Base-by-base conservation (phyloP, 2,888 invertebrate genomes). In the Horisme vitalbata region DNA sequence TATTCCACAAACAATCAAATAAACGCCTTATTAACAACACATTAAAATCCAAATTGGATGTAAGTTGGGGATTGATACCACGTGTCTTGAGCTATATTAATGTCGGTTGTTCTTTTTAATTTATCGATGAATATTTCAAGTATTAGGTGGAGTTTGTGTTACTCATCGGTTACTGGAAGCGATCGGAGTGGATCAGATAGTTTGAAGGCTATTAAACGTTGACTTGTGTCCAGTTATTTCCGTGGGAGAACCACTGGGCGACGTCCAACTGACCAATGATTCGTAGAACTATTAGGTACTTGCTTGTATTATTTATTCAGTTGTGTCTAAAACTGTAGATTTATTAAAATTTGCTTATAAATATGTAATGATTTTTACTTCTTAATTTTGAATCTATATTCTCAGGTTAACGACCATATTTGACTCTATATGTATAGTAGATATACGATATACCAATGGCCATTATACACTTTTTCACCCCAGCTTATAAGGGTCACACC, bases 51-150 rank as follows among this genome's bases (percentile, higher is more conserved):
- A 63, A 59, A 67, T 72, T 54, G 47, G 46, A 48, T 55, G 59
- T 55, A 72, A 68, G 71, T 68, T 59, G 0, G 4, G 24, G 14
- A n/a, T 56, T 64, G 63, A 71, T 79, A 78, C 66, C 64, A 61
- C 69, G 65, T 68, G 72, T 72, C 75, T 74, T 68, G 77, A 57
- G 61, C 79, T 72, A 80, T 81, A 83, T 82, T 80, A 82, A 84
- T 81, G 83, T 75, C 73, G 76, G 75, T 76, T 69, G 60, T 70
- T 69, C 70, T 75, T 77, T 79, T 79, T 79, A 77, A 81, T 82
- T 79, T 78, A 81, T 82, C 71, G 75, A 63, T 70, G 75, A 74
- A 76, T 72, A 74, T 73, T 63, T 70, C 66, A 64, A 63, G 67
- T 71, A 61, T 65, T 64, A 63, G 65, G 59, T 52, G 61, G 55